Evolutionary conservation across 2,888 invertebrate species (phyloP).

Genomic region (Metellina segmentata): DNA sequence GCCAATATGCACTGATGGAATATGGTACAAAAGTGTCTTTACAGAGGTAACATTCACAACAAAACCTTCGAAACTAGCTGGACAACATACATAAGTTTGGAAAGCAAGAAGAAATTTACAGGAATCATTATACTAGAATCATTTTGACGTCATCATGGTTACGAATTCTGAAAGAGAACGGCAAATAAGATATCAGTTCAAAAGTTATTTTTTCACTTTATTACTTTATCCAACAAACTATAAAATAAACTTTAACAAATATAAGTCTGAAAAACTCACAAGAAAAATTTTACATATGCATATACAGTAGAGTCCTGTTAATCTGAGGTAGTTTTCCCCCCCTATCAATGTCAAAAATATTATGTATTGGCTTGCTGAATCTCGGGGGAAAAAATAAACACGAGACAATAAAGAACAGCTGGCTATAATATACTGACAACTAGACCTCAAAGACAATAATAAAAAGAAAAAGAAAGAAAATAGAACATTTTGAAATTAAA

Average conservation of each 20-base stretch:
- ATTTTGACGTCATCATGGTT: constrained; percentile 79
- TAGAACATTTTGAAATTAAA: no score
- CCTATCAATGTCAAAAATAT: no score
- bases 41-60: constrained; percentile 76
- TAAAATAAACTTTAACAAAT: background rate
- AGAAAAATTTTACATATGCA: background rate
- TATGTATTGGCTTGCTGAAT: no score
- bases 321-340: no score
- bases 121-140: constrained; percentile 75
- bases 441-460: no score
- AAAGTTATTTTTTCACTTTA: background rate
- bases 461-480: no score
- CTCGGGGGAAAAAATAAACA: no score
- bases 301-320: no score
- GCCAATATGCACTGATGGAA: constrained; percentile 76
- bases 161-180: constrained; percentile 78
- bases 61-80: constrained; percentile 72
- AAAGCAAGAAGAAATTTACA: constrained; percentile 77
- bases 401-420: no score
- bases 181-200: background rate
- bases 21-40: constrained; percentile 77
- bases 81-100: constrained; percentile 76
- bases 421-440: no score
- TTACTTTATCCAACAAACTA: background rate
- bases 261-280: background rate